Percentiles rank a stretch among this genome's conserved stretches.
Conservation (phyloP, 1,140 invertebrate species). For the Scaptodrosophila lebanonensis region DNA sequence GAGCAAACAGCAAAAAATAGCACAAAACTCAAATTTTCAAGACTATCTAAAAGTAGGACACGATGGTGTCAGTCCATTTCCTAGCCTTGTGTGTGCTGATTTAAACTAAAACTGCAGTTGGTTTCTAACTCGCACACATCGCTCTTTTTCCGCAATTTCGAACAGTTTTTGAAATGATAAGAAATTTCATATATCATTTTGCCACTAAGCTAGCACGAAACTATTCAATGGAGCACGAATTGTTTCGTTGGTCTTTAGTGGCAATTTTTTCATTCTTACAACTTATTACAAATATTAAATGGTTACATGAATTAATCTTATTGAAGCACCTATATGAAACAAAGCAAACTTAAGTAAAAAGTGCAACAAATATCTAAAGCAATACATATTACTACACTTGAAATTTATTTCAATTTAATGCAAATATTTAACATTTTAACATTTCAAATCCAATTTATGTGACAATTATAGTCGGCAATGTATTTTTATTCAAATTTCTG, state of each 20-base stretch:
- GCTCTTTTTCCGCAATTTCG: not conserved
- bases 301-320: constrained; percentile 34
- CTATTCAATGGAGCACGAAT: constrained; percentile 64
- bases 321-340: too few relatives aligned
- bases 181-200: too few relatives aligned
- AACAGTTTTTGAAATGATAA: constrained; percentile 53
- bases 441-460: too few relatives aligned
- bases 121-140: constrained; percentile 14
- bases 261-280: constrained; percentile 20
- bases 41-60: not conserved
- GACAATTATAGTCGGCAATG: not conserved
- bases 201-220: too few relatives aligned
- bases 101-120: constrained; percentile 60
- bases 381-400: too few relatives aligned
- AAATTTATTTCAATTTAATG: too few relatives aligned
- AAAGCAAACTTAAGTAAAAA: too few relatives aligned
- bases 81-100: too few relatives aligned
- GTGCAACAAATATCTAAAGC: too few relatives aligned
- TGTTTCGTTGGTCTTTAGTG: constrained; percentile 6
- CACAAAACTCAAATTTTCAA: constrained; percentile 40
- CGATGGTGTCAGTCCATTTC: not conserved
- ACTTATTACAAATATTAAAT: constrained; percentile 29
- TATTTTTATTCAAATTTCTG: constrained; percentile 49
- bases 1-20: constrained; percentile 75
- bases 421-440: too few relatives aligned